phyloP scores from a whole-genome alignment of 1,140 invertebrate genomes.

The Microplitis mediator region DNA sequence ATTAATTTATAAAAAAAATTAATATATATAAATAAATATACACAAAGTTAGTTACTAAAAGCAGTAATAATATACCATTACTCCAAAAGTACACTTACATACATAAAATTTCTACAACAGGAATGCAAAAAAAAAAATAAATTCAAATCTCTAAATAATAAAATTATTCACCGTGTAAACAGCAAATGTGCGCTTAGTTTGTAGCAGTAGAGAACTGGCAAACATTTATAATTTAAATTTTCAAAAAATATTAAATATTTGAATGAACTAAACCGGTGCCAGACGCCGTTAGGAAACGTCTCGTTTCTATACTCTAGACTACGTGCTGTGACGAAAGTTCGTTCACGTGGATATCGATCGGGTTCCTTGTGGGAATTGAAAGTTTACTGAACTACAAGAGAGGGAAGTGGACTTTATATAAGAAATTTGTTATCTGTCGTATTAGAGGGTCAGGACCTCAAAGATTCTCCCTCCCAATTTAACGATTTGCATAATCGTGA shows the following conservation, averaged over 20 bases:
- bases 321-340: too few relatives aligned
- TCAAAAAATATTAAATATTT: background rate
- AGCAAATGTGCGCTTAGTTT: conserved; percentile 32
- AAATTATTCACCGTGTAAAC: conserved; percentile 35
- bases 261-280: background rate
- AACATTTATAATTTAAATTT: background rate
- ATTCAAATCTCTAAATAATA: background rate
- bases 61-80: too few relatives aligned
- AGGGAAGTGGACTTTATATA: conserved; percentile 37
- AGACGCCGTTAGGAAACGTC: background rate
- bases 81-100: too few relatives aligned
- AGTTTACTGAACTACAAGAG: conserved; percentile 38
- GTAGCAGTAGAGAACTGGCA: conserved; percentile 22
- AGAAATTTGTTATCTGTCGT: conserved; percentile 24
- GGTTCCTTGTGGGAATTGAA: conserved; percentile 19
- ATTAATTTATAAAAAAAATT: too few relatives aligned
- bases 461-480: background rate
- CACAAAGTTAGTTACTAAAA: too few relatives aligned
- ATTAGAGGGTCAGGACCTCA: conserved; percentile 34
- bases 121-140: background rate
- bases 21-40: too few relatives aligned
- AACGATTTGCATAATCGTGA: background rate
- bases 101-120: background rate
- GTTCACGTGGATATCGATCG: conserved; percentile 26
- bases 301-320: background rate